Evolutionary conservation across 2,797 vertebrate genomes (phyloP).

Genomic region (Diplodus puntazzo): DNA sequence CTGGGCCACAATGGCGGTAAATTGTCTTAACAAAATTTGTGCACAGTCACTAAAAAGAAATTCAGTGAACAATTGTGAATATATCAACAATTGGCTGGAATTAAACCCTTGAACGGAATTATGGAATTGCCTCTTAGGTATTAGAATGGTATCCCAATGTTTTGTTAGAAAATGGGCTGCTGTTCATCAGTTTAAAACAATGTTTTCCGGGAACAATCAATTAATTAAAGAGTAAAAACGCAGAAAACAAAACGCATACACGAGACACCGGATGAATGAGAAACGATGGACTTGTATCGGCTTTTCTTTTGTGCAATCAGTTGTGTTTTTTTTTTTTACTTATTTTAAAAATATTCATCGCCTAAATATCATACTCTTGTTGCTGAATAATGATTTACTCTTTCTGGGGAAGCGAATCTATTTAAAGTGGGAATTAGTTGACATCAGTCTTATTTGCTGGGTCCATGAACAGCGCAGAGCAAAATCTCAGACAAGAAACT

Average conservation of each 20-base stretch:
- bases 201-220: conserved; percentile 4
- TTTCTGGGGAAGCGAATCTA: conserved; percentile 38
- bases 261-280: conserved; percentile 8
- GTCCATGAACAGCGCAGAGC: conserved; percentile 40
- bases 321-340: conserved; percentile 29
- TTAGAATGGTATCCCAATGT: conserved; percentile 22
- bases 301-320: conserved; percentile 42
- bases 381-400: conserved; percentile 46
- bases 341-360: conserved; percentile 10
- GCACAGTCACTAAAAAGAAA: conserved; percentile 25
- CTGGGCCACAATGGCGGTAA: conserved; percentile 23
- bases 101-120: conserved; percentile 15
- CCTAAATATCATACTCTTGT: conserved; percentile 30
- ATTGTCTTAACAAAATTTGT: conserved; percentile 17
- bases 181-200: conserved; percentile 33
- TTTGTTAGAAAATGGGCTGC: conserved; percentile 30
- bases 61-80: conserved; percentile 22
- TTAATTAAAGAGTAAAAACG: conserved; percentile 13
- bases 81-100: conserved; percentile 13
- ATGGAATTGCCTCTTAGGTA: conserved; percentile 21
- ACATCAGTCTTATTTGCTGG: conserved; percentile 59
- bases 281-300: background rate
- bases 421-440: conserved; percentile 33
- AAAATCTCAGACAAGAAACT: conserved; percentile 41
- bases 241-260: conserved; percentile 9